Base-by-base conservation (phyloP, 2,888 invertebrate genomes). In the Drosophila pseudotalamancana region DNA sequence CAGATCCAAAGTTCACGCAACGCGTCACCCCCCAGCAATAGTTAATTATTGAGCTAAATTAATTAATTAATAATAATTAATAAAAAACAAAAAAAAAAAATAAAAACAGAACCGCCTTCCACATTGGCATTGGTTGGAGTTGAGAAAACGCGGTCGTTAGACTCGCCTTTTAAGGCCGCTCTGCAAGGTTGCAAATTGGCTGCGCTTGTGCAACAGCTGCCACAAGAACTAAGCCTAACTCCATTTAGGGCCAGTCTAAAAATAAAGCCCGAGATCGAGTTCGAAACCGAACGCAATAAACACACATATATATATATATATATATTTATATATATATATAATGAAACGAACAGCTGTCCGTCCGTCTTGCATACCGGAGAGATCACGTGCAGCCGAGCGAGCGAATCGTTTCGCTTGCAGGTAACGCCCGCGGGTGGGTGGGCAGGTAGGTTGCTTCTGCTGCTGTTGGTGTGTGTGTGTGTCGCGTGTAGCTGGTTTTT, bases 231-330 rank as follows among this genome's bases (percentile, higher is more conserved):
- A 49, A 54, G 62, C 27, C 46, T 67, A 54, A 55, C 56, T 79
- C 78, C 78, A 79, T 78, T 79, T 85, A 79, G 71, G 86, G 83
- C 35, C 34, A 21, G 42, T 29, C 35, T 68, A 65, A 61, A 65
- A 65, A 56, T 66, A 66, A 65, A 43, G 42, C 31, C 32, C 53
- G 16, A n/a, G 50, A 62, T 62, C 50, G 50, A 62, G 63, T 25
- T 43, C 18, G 56, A 49, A 27, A 12, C 18, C 25, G 14, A 31
- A 16, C 16, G n/a, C n/a, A n/a, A n/a, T n/a, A n/a, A n/a, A n/a
- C n/a, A n/a, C n/a, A n/a, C n/a, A n/a, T n/a, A n/a, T n/a, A n/a
- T n/a, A n/a, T n/a, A n/a, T n/a, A n/a, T n/a, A n/a, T n/a, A n/a
- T n/a, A n/a, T n/a, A n/a, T n/a, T n/a, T n/a, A n/a, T n/a, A n/a